A percentile compares a stretch with the other conserved stretches of the same genome.
Evolutionary conservation across 2,888 invertebrate species (phyloP).

Genomic region (Omphaloscelis lunosa): DNA sequence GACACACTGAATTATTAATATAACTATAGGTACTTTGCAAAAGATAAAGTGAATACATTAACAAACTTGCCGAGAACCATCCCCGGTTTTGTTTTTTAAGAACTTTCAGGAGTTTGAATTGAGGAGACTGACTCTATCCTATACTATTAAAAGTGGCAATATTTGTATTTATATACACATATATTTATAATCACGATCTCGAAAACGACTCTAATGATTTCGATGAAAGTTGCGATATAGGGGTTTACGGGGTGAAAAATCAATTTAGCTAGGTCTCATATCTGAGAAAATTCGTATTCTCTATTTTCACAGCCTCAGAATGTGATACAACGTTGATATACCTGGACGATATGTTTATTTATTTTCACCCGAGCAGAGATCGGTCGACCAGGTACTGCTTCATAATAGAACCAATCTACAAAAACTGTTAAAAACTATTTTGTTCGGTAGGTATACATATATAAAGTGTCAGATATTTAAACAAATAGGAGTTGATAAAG

Average conservation of each 20-base stretch:
- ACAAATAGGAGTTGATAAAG: constrained; percentile 14
- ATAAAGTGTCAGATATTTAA: neutral
- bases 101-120: constrained; percentile 7
- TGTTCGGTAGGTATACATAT: neutral
- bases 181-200: too few relatives aligned
- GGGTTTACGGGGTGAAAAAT: too few relatives aligned
- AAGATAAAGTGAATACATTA: constrained; percentile 8
- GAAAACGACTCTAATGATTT: too few relatives aligned
- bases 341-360: too few relatives aligned
- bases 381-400: neutral
- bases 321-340: too few relatives aligned
- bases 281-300: too few relatives aligned
- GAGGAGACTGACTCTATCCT: neutral
- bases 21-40: constrained; percentile 8
- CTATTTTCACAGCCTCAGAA: too few relatives aligned
- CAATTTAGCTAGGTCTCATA: too few relatives aligned
- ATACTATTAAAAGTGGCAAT: too few relatives aligned
- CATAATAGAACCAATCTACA: neutral
- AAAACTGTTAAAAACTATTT: neutral
- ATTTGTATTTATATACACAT: too few relatives aligned
- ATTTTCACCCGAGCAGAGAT: too few relatives aligned
- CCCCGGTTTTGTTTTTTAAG: neutral
- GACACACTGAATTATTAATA: constrained; percentile 38
- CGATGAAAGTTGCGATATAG: too few relatives aligned
- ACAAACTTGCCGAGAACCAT: neutral